Base-by-base conservation (phyloP, 2,888 invertebrate species). In the Drosophila mimetica region DNA sequence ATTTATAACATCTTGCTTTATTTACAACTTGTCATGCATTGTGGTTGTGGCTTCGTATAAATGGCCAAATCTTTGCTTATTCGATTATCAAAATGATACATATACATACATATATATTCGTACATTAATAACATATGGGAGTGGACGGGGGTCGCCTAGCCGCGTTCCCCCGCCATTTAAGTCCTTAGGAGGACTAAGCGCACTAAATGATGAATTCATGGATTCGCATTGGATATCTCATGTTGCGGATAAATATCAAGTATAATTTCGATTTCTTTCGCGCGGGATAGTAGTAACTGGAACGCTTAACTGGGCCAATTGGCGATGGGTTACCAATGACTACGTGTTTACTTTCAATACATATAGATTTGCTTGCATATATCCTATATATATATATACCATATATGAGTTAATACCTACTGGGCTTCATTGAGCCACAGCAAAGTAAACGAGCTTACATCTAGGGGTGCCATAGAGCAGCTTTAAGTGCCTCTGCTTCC, bases 251-350 rank as follows among this genome's bases (percentile, higher is more conserved):
- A 42, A 42, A 64, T 63, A 50, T 64, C 63, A 53, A 14, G 34
- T 30, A 46, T 41, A 37, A 14, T 44, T 59, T 42, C 39, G 14
- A n/a, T 46, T 34, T 48, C n/a, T 4, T 18, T 32, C 32, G 5
- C 34, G 66, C n/a, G 18, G 54, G 30, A 47, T 64, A 20, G 41
- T 61, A 78, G 41, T 61, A 78, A 74, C 84, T 79, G 84, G 75
- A 83, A 83, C 79, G 67, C 67, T 75, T 41, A 79, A 82, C 83
- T 83, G 74, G 83, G 79, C 65, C 22, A 42, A 42, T 42, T 42
- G 42, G 42, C 47, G 41, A 69, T 50, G 46, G 47, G 47, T 67
- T 60, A 60, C 46, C 70, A 66, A 67, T 75, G 57, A 54, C 52
- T 77, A 65, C 30, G 60, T 41, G 44, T 34, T 18, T 59, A 30